These are phyloP conservation scores for Stichodactyla helianthus DNA, from an alignment of 64 coral and sea anemone genomes.

Conservation along the genomic window DNA sequence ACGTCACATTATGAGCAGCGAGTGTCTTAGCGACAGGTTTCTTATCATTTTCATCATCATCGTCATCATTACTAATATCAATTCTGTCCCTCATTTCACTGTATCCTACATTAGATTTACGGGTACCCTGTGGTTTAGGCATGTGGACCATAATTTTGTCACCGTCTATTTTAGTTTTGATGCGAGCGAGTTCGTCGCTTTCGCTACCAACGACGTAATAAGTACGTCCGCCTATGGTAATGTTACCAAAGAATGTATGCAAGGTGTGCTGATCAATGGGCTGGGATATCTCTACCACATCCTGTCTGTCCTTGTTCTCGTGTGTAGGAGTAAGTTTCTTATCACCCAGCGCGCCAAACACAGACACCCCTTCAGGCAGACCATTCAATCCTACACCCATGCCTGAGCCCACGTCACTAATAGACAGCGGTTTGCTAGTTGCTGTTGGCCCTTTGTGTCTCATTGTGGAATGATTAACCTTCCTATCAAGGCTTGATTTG, in stretches of 20 bases:
- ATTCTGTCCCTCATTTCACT: conserved; percentile 49
- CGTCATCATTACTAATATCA: conserved; percentile 45
- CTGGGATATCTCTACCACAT: conserved; percentile 25
- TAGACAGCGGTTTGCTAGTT: conserved; percentile 98
- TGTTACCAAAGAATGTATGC: conserved; percentile 93
- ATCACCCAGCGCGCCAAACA: conserved; percentile 84
- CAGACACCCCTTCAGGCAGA: conserved; percentile 79
- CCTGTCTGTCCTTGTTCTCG: conserved; percentile 35
- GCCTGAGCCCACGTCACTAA: conserved; percentile 90
- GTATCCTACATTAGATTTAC: conserved; percentile 11
- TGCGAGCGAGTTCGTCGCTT: conserved; percentile 63
- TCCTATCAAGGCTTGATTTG: conserved; percentile 13
- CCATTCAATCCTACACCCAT: conserved; percentile 87
- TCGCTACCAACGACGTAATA: conserved; percentile 90
- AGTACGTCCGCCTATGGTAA: conserved; percentile 79
- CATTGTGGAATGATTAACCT: conserved; percentile 18
- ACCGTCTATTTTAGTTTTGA: conserved; percentile 59
- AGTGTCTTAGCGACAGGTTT: conserved; percentile 63
- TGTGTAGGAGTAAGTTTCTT: conserved; percentile 37
- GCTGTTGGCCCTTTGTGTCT: conserved; percentile 83
- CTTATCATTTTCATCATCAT: conserved; percentile 30
- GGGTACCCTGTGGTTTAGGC: conserved; percentile 45
- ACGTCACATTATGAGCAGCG: conserved; percentile 73
- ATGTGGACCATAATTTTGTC: conserved; percentile 77
- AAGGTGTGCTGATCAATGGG: background rate